phyloP scores from a whole-genome alignment of 1,140 invertebrate species.

The Lithobius niger region DNA sequence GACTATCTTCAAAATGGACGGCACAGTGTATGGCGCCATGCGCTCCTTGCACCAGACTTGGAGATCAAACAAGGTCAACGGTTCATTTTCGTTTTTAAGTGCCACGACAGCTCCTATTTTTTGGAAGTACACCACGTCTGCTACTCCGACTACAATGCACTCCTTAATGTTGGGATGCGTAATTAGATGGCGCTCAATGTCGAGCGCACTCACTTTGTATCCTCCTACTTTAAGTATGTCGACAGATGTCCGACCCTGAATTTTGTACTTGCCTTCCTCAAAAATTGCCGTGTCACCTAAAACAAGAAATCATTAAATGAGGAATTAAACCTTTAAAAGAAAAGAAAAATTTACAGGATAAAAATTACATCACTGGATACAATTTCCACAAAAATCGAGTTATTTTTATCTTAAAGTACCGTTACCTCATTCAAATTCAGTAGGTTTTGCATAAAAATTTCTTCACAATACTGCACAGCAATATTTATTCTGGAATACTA shows the following conservation, averaged over 20 bases:
- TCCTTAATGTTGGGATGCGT: slow-evolving; percentile 58
- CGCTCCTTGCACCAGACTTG: slow-evolving; percentile 41
- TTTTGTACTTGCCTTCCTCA: slow-evolving; percentile 52
- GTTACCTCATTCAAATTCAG: too few relatives aligned
- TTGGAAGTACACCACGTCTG: slow-evolving; percentile 65
- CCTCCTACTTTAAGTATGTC: slow-evolving; percentile 86
- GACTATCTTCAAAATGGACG: slow-evolving; percentile 44
- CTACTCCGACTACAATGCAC: slow-evolving; percentile 58
- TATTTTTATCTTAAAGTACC: too few relatives aligned
- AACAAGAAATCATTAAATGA: too few relatives aligned
- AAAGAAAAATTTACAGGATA: too few relatives aligned
- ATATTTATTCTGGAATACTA: too few relatives aligned
- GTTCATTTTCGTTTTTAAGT: slow-evolving; percentile 33
- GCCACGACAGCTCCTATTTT: slow-evolving; percentile 58
- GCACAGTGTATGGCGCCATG: slow-evolving; percentile 46
- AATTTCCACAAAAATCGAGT: too few relatives aligned
- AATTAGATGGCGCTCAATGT: slow-evolving; percentile 68
- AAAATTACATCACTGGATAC: too few relatives aligned
- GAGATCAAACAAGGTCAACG: slow-evolving; percentile 42
- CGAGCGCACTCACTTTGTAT: slow-evolving; percentile 69
- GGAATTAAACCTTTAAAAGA: too few relatives aligned
- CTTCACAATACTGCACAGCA: too few relatives aligned
- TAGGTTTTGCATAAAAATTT: too few relatives aligned
- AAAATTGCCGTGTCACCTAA: slow-evolving; percentile 57
- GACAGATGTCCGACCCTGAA: slow-evolving; percentile 65